These are phyloP conservation scores for Bucorvus abyssinicus DNA, from an alignment of 2,797 vertebrate species.

Conservation along the genomic window DNA sequence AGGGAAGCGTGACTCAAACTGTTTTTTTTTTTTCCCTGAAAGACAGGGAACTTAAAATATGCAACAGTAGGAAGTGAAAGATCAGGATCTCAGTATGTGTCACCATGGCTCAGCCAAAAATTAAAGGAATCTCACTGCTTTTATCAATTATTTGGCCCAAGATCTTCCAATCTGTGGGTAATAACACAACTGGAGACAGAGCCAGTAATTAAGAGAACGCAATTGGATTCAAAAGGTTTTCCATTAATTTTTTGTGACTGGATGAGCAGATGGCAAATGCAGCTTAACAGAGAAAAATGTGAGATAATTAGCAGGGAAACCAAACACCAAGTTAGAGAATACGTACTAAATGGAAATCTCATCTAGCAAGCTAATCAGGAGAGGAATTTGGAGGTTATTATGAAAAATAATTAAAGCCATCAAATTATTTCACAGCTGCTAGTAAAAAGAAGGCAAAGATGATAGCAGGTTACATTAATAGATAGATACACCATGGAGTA, in stretches of 20 bases:
- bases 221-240: constrained; percentile 38
- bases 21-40: neutral
- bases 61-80: constrained; percentile 2
- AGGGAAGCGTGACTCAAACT: neutral
- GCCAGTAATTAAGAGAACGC: constrained; percentile 44
- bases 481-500: constrained; percentile 13
- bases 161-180: constrained; percentile 27
- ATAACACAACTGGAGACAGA: constrained; percentile 54
- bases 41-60: neutral
- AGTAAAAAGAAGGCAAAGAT: constrained; percentile 28
- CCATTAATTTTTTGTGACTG: constrained; percentile 54
- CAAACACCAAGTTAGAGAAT: constrained; percentile 60
- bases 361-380: constrained; percentile 66
- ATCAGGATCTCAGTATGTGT: neutral
- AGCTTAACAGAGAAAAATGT: constrained; percentile 36
- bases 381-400: constrained; percentile 52
- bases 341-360: constrained; percentile 58
- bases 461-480: constrained; percentile 46
- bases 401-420: constrained; percentile 55
- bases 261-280: constrained; percentile 66
- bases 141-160: constrained; percentile 41
- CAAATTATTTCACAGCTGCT: constrained; percentile 48
- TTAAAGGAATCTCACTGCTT: neutral
- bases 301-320: constrained; percentile 62
- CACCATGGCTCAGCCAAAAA: constrained; percentile 20